A percentile compares a stretch with the other conserved stretches of the same genome.
Conservation (phyloP, 2,888 invertebrate genomes). For the Brachyptera risi region DNA sequence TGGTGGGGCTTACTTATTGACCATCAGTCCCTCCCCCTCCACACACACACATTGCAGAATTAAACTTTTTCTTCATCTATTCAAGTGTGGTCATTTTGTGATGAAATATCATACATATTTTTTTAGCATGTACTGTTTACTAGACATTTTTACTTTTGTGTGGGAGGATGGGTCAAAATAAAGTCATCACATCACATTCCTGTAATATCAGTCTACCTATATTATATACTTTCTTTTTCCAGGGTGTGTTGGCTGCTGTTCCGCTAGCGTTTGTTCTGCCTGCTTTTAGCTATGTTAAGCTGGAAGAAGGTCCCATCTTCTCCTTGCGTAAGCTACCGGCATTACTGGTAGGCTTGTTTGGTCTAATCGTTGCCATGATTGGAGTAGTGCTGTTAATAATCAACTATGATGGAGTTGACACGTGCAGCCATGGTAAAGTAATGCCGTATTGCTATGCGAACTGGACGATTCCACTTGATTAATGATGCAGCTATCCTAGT, state of each 20-base stretch:
- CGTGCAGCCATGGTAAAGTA: conserved; percentile 61
- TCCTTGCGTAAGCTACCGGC: conserved; percentile 67
- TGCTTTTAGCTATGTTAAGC: conserved; percentile 69
- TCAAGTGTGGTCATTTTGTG: no score
- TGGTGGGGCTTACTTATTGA: no score
- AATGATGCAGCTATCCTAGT: no score
- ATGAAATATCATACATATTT: no score
- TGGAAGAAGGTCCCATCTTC: conserved; percentile 65
- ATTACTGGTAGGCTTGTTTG: conserved; percentile 64
- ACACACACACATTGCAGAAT: no score
- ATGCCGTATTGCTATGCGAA: conserved; percentile 56
- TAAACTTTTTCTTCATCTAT: no score
- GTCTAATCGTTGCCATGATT: conserved; percentile 56
- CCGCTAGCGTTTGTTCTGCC: conserved; percentile 80
- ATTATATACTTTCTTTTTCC: conserved; percentile 32
- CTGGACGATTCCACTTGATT: neutral
- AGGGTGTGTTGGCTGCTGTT: conserved; percentile 79
- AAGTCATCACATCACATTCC: no score
- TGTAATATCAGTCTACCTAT: no score
- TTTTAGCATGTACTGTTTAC: no score
- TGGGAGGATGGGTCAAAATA: no score
- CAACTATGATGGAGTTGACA: conserved; percentile 49
- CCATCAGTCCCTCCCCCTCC: no score
- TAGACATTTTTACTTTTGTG: no score
- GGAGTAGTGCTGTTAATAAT: conserved; percentile 57